A percentile compares a stretch with the other conserved stretches of the same genome.
phyloP scores from a whole-genome alignment of 2,113 vertebrate species.

The Oncorhynchus keta region DNA sequence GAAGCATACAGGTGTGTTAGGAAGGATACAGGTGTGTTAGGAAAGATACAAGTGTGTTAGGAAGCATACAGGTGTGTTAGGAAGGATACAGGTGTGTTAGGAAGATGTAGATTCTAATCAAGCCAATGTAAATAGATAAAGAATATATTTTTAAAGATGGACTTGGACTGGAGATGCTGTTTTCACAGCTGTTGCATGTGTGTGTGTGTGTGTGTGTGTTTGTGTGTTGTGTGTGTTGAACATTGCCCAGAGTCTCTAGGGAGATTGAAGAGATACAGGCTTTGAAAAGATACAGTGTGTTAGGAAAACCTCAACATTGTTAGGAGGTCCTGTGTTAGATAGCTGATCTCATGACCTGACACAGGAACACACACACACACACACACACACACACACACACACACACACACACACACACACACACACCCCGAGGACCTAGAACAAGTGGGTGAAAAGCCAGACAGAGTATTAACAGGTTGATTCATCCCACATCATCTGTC shows the following conservation, averaged over 20 bases:
- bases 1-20: too few species aligned
- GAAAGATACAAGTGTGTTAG: too few species aligned
- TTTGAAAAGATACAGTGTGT: too few species aligned
- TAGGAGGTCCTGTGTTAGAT: too few species aligned
- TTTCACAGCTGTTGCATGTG: constrained; percentile 68
- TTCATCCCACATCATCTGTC: too few species aligned
- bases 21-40: too few species aligned
- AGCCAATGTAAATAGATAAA: constrained; percentile 70
- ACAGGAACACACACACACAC: constrained; percentile 44
- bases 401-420: constrained; percentile 44
- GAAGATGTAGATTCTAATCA: constrained; percentile 67
- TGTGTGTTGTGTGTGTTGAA: constrained; percentile 6
- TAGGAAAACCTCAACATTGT: constrained; percentile 60
- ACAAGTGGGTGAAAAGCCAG: too few species aligned
- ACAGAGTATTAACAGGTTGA: too few species aligned
- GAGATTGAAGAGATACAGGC: constrained; percentile 53
- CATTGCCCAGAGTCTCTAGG: constrained; percentile 57
- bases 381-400: constrained; percentile 44
- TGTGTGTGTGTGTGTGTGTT: neutral
- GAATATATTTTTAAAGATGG: constrained; percentile 75
- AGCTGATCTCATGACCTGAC: constrained; percentile 56
- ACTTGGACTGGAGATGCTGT: constrained; percentile 71
- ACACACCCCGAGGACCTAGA: too few species aligned
- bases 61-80: too few species aligned
- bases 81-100: too few species aligned